Conservation (phyloP, 2,888 invertebrate species). For the Meloe dianella region DNA sequence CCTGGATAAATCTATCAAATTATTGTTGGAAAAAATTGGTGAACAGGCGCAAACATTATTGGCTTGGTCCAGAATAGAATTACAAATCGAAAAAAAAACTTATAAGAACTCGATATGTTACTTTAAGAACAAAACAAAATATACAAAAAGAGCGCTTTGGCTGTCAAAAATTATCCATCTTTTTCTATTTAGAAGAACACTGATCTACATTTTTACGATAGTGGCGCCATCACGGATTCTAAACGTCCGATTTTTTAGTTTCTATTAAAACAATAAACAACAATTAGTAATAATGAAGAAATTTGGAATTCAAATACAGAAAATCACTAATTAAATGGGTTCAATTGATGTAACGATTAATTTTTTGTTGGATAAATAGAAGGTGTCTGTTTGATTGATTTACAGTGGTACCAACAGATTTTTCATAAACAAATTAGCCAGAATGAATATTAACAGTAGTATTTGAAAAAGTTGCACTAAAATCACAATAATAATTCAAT, state of each 20-base stretch:
- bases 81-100: conserved; percentile 43
- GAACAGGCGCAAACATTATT: conserved; percentile 24
- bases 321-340: background rate
- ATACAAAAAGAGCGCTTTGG: conserved; percentile 54
- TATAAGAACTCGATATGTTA: conserved; percentile 46
- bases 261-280: background rate
- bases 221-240: background rate
- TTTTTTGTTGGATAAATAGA: background rate
- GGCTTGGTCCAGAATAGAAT: conserved; percentile 45
- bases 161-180: conserved; percentile 48
- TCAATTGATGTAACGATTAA: background rate
- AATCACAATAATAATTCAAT: background rate
- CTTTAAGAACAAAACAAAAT: conserved; percentile 48
- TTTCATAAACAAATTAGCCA: background rate
- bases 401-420: background rate
- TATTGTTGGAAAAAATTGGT: conserved; percentile 19
- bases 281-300: background rate
- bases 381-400: background rate
- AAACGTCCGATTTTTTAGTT: background rate
- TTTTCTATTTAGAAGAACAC: conserved; percentile 28
- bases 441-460: background rate
- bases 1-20: conserved; percentile 15
- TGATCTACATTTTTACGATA: background rate
- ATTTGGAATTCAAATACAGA: background rate
- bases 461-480: background rate